A percentile compares a stretch with the other conserved stretches of the same genome.
These are phyloP conservation scores for Carterocephalus palaemon DNA, from an alignment of 2,888 invertebrate species.

Conservation along the genomic window DNA sequence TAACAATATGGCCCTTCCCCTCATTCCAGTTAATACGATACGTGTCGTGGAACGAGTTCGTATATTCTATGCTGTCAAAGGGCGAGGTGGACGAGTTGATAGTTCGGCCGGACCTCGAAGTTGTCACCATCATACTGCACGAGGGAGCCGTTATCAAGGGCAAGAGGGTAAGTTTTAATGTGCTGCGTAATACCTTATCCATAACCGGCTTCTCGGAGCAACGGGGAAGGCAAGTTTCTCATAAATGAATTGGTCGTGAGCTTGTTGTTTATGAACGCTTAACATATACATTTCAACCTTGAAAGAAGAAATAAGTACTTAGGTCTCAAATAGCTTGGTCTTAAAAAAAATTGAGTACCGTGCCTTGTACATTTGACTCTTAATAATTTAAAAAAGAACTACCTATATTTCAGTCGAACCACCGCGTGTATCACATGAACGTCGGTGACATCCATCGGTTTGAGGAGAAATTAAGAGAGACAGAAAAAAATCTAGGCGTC, in stretches of 20 bases:
- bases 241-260: no score
- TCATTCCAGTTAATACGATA: conserved; percentile 81
- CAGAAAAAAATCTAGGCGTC: conserved; percentile 89
- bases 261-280: no score
- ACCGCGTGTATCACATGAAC: conserved; percentile 89
- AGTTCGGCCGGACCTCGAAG: conserved; percentile 89
- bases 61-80: conserved; percentile 94
- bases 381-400: no score
- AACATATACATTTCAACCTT: no score
- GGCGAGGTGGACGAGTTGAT: conserved; percentile 95
- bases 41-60: conserved; percentile 98
- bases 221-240: no score
- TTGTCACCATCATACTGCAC: conserved; percentile 90
- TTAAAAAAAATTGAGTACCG: no score
- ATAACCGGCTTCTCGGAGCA: no score
- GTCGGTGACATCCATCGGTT: conserved; percentile 90
- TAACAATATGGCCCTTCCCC: no score
- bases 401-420: conserved; percentile 69
- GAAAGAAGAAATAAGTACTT: no score
- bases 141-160: conserved; percentile 94
- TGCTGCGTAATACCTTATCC: no score
- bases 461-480: conserved; percentile 92
- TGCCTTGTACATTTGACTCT: no score
- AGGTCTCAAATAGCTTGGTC: no score
- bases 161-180: conserved; percentile 75